phyloP scores from a whole-genome alignment of 1,140 invertebrate genomes.

The Anastatus disparis region DNA sequence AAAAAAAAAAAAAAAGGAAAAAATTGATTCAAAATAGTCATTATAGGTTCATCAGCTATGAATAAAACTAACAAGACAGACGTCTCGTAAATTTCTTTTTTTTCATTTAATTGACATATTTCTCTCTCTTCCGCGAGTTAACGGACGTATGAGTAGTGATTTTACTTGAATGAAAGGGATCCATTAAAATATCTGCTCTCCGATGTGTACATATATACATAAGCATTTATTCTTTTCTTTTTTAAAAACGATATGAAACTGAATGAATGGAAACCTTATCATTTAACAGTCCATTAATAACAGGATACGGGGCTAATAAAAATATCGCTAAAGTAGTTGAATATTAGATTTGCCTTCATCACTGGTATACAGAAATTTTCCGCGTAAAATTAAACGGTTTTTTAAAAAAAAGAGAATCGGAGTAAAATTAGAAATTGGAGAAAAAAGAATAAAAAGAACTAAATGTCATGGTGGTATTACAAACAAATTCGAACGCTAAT shows the following conservation, averaged over 20 bases:
- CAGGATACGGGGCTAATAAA: constrained; percentile 36
- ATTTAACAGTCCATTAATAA: constrained; percentile 31
- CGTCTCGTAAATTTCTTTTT: no score
- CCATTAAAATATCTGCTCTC: no score
- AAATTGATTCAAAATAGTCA: no score
- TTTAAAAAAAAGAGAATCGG: neutral
- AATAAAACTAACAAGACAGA: no score
- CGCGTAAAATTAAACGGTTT: constrained; percentile 1
- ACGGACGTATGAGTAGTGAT: constrained; percentile 1
- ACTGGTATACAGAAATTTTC: constrained; percentile 9
- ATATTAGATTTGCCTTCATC: constrained; percentile 23
- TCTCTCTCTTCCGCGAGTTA: neutral
- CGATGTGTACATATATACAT: no score
- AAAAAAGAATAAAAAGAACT: neutral
- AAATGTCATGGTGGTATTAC: neutral
- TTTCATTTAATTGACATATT: constrained; percentile 24
- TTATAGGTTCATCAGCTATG: constrained; percentile 8
- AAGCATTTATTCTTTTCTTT: no score
- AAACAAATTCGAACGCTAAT: neutral
- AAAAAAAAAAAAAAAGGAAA: no score
- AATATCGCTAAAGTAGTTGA: neutral
- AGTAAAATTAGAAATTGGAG: no score
- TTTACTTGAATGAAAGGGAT: constrained; percentile 29
- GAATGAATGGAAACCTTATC: constrained; percentile 37
- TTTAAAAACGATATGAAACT: no score